These are phyloP conservation scores for Catharus minimus DNA, from an alignment of 2,113 vertebrate species.

Conservation along the genomic window DNA sequence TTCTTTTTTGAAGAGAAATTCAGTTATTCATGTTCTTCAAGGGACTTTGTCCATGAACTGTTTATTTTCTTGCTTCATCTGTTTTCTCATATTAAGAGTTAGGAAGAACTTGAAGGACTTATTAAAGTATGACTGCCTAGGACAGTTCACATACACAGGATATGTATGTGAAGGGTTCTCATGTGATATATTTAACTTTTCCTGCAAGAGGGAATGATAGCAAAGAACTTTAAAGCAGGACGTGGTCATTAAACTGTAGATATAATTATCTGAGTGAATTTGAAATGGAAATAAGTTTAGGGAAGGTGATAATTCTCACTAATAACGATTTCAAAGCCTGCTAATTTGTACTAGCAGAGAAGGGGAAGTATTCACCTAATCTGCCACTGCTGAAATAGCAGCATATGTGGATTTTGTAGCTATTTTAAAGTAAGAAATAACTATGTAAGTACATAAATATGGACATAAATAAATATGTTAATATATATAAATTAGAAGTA, in stretches of 20 bases:
- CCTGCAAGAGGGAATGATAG: not conserved
- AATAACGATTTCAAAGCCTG: not conserved
- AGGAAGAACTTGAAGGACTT: not conserved
- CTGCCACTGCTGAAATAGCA: not conserved
- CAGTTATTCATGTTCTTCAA: not conserved
- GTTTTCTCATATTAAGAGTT: not conserved
- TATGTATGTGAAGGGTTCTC: not conserved
- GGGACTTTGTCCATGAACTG: not conserved
- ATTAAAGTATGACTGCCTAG: not conserved
- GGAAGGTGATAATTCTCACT: not conserved
- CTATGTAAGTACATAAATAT: not conserved
- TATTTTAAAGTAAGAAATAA: not conserved
- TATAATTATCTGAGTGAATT: not conserved
- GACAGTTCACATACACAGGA: not conserved
- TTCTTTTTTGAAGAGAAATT: not conserved
- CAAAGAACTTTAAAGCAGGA: not conserved
- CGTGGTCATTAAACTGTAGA: not conserved
- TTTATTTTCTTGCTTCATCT: not conserved
- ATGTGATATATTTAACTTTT: not conserved
- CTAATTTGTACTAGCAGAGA: not conserved
- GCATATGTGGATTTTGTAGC: not conserved
- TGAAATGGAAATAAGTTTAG: not conserved
- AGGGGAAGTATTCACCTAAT: not conserved
- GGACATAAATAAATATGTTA: not conserved
- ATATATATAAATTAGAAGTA: not conserved